These are phyloP conservation scores for Pseudomyrmex dendroicus DNA, from an alignment of 1,140 invertebrate genomes.

Conservation along the genomic window DNA sequence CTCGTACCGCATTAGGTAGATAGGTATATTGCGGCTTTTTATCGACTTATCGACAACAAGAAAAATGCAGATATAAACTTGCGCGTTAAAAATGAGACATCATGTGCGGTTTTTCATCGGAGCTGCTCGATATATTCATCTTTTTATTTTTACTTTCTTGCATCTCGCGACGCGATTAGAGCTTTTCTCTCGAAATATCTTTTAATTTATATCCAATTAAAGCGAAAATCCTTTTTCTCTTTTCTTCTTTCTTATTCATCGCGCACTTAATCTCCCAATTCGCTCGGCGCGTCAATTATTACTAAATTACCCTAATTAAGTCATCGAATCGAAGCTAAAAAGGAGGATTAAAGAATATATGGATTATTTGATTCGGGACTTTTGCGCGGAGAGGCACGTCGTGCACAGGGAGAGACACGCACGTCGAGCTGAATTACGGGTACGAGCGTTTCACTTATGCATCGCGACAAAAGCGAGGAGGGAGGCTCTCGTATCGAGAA, in stretches of 20 bases:
- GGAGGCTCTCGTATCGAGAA: slow-evolving; percentile 40
- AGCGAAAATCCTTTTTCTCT: no score
- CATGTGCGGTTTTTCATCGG: no score
- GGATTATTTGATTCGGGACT: neutral
- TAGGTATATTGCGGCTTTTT: neutral
- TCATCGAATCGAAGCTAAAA: neutral
- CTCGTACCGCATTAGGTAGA: no score
- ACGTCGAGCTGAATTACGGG: neutral
- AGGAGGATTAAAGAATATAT: neutral
- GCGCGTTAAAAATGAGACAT: no score
- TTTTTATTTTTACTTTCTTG: no score
- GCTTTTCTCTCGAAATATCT: neutral
- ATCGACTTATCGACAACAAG: neutral
- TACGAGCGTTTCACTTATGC: slow-evolving; percentile 56
- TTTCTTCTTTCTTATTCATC: no score
- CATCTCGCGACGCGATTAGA: no score
- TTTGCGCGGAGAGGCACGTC: neutral
- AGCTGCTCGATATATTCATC: no score
- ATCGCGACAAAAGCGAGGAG: slow-evolving; percentile 44
- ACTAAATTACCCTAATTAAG: neutral
- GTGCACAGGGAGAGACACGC: neutral
- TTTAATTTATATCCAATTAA: no score
- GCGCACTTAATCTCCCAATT: neutral
- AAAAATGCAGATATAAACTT: neutral
- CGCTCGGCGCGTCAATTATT: neutral